phyloP scores from a whole-genome alignment of 2,797 vertebrate genomes.

The Myotis myotis region DNA sequence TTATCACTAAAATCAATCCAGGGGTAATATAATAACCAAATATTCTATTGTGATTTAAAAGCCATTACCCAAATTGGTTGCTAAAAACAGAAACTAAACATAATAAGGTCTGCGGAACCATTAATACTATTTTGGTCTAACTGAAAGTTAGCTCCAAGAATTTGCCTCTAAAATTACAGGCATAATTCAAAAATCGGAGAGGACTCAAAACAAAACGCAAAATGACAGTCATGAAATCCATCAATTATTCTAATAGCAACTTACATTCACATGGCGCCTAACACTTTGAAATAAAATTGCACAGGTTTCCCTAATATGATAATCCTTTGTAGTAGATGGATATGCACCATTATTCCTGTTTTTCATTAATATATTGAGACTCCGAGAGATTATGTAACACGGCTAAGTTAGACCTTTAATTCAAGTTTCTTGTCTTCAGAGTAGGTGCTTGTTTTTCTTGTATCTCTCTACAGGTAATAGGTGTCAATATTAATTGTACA shows the following conservation, averaged over 20 bases:
- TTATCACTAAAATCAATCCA: conserved; percentile 59
- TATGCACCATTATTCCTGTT: conserved; percentile 30
- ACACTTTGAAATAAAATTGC: conserved; percentile 54
- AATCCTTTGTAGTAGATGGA: conserved; percentile 53
- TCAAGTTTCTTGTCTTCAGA: conserved; percentile 25
- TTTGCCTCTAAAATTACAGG: conserved; percentile 54
- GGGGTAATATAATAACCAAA: conserved; percentile 42
- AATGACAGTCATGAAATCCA: conserved; percentile 53
- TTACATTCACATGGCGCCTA: conserved; percentile 35
- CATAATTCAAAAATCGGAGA: conserved; percentile 57
- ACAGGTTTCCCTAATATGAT: conserved; percentile 54
- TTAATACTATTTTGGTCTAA: conserved; percentile 46
- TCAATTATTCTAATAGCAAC: conserved; percentile 46
- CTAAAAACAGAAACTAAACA: conserved; percentile 48
- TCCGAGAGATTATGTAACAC: conserved; percentile 43
- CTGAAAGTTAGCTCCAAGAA: conserved; percentile 59
- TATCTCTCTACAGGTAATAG: neutral
- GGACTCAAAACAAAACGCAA: conserved; percentile 46
- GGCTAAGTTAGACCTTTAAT: neutral
- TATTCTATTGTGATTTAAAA: conserved; percentile 62
- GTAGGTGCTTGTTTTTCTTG: neutral
- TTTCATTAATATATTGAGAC: conserved; percentile 51
- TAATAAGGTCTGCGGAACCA: conserved; percentile 42
- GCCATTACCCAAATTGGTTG: conserved; percentile 59
- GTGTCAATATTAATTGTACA: neutral